phyloP scores from a whole-genome alignment of 2,797 vertebrate species.

The Mycteria americana region DNA sequence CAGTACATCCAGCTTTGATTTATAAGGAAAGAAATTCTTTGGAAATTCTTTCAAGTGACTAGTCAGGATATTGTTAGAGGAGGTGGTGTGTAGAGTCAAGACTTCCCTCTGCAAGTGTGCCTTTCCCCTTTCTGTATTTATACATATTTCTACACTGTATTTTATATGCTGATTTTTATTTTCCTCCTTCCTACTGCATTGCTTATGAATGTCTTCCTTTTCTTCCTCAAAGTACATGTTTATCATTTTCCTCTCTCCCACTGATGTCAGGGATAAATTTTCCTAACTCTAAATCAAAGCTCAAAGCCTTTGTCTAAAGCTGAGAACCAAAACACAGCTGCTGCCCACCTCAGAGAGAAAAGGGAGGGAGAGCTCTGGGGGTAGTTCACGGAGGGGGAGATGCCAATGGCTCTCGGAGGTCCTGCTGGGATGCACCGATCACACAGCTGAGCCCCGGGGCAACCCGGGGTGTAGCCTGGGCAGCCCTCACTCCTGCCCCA shows the following conservation, averaged over 20 bases:
- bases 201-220: not conserved
- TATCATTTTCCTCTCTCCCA: not conserved
- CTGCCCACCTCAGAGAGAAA: not conserved
- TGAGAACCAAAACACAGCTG: not conserved
- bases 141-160: not conserved
- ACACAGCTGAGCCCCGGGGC: not conserved
- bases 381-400: not conserved
- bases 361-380: not conserved
- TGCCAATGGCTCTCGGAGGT: not conserved
- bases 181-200: not conserved
- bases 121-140: not conserved
- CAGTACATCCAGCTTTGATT: not conserved
- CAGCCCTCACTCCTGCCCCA: not conserved
- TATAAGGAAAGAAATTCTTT: not conserved
- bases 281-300: not conserved
- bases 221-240: not conserved
- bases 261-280: not conserved
- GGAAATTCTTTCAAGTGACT: not conserved
- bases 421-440: not conserved
- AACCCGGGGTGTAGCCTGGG: accelerated
- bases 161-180: not conserved
- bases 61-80: not conserved
- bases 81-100: not conserved
- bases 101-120: not conserved
- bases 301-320: not conserved